These are phyloP conservation scores for Bubalus kerabau DNA, from an alignment of 2,113 vertebrate genomes.

Conservation along the genomic window DNA sequence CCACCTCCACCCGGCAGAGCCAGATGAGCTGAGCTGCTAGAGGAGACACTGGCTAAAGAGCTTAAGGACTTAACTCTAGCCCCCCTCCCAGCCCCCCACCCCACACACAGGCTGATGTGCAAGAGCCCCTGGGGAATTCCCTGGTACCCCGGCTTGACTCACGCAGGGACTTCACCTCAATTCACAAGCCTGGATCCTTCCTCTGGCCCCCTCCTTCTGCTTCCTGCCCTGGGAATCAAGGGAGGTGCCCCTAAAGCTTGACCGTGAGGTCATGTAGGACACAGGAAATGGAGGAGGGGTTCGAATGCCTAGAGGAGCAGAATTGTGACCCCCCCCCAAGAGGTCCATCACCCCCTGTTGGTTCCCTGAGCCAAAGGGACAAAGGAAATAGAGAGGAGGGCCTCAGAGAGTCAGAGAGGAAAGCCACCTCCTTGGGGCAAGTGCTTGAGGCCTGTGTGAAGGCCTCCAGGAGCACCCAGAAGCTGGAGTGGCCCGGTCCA, in stretches of 20 bases:
- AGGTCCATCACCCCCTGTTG: background rate
- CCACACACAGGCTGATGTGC: background rate
- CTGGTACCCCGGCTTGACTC: background rate
- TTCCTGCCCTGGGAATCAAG: conserved; percentile 65
- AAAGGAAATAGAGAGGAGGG: background rate
- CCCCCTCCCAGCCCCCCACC: background rate
- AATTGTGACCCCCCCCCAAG: background rate
- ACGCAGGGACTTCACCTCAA: background rate
- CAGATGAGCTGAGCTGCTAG: conserved; percentile 45
- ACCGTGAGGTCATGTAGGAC: conserved; percentile 61
- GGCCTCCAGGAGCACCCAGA: background rate
- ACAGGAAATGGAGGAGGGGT: conserved; percentile 63
- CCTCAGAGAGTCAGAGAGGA: background rate
- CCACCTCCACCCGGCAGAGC: background rate
- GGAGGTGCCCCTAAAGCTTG: conserved; percentile 48
- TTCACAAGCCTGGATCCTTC: background rate
- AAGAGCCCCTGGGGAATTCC: background rate
- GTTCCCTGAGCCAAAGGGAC: background rate
- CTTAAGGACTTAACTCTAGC: conserved; percentile 67
- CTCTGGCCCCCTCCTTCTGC: background rate
- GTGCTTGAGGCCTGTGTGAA: background rate
- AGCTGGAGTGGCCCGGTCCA: background rate
- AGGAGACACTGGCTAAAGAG: conserved; percentile 64
- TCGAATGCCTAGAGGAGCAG: background rate
- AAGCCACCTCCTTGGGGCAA: background rate